Conservation (phyloP, 1,140 invertebrate species). For the Halictus rubicundus region DNA sequence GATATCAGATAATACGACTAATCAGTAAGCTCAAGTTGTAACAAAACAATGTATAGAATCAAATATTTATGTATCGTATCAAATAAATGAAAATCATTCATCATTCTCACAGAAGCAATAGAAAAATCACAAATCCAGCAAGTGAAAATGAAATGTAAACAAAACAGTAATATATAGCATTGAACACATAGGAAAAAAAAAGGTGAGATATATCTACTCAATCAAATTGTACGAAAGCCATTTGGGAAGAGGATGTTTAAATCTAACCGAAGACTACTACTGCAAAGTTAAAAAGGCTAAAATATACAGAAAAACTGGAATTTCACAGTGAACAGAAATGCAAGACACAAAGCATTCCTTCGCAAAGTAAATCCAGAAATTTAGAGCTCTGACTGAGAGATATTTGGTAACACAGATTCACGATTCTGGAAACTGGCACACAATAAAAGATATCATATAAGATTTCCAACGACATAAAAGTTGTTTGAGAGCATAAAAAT, state of each 20-base stretch:
- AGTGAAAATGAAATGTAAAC: neutral
- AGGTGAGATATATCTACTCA: neutral
- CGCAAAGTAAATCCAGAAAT: constrained; percentile 7
- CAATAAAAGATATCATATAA: neutral
- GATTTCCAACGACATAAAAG: constrained; percentile 13
- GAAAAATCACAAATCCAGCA: neutral
- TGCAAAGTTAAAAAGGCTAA: neutral
- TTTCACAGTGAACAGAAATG: constrained; percentile 25
- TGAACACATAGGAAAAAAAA: constrained; percentile 17
- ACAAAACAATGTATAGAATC: constrained; percentile 6
- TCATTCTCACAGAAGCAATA: neutral
- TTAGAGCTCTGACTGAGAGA: constrained; percentile 1
- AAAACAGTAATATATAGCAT: neutral
- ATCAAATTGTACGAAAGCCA: neutral
- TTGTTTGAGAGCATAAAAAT: constrained; percentile 33
- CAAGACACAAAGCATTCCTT: constrained; percentile 20
- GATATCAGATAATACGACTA: neutral
- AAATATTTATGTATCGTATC: neutral
- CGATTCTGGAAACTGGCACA: neutral
- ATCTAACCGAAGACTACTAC: neutral
- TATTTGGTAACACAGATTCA: constrained; percentile 29
- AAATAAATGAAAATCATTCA: constrained; percentile 2
- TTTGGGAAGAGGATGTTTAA: neutral
- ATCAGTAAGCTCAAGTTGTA: neutral
- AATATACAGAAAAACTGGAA: neutral